Conservation (phyloP, 2,888 invertebrate genomes). For the Drosophila pseudotakahashii region DNA sequence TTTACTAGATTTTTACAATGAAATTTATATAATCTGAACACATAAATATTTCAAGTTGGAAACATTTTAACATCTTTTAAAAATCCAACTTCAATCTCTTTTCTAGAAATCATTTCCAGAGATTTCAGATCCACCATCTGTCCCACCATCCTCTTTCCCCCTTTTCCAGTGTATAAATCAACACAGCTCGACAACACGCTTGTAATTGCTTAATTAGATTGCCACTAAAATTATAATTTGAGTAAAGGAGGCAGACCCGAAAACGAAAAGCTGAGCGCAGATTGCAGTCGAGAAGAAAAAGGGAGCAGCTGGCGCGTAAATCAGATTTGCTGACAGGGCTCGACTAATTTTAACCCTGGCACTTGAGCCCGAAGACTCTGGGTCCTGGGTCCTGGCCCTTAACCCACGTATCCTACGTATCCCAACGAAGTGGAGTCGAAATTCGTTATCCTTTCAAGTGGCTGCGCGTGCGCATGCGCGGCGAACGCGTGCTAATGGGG, state of each 20-base stretch:
- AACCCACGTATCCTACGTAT: conserved; percentile 14
- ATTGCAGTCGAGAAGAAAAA: conserved; percentile 1
- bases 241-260: conserved; percentile 16
- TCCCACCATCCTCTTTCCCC: not conserved
- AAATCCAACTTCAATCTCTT: not conserved
- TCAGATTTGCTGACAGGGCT: conserved; percentile 82
- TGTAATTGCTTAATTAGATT: conserved; percentile 80
- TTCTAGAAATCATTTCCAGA: not conserved
- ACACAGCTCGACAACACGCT: conserved; percentile 47
- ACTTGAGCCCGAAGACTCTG: conserved; percentile 59
- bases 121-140: conserved; percentile 22
- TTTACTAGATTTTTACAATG: no score
- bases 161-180: conserved; percentile 63
- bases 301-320: conserved; percentile 76
- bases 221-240: conserved; percentile 75
- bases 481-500: conserved; percentile 80
- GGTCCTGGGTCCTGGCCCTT: conserved; percentile 63
- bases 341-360: conserved; percentile 79
- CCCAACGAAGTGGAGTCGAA: conserved; percentile 10
- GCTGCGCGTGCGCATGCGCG: conserved; percentile 57
- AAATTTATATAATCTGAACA: no score
- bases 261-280: conserved; percentile 19
- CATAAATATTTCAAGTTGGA: no score
- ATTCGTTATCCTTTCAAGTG: conserved; percentile 41
- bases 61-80: not conserved